Percentiles rank a stretch among this genome's conserved stretches.
Conservation (phyloP, 2,113 vertebrate species). For the Indicator maculatus region DNA sequence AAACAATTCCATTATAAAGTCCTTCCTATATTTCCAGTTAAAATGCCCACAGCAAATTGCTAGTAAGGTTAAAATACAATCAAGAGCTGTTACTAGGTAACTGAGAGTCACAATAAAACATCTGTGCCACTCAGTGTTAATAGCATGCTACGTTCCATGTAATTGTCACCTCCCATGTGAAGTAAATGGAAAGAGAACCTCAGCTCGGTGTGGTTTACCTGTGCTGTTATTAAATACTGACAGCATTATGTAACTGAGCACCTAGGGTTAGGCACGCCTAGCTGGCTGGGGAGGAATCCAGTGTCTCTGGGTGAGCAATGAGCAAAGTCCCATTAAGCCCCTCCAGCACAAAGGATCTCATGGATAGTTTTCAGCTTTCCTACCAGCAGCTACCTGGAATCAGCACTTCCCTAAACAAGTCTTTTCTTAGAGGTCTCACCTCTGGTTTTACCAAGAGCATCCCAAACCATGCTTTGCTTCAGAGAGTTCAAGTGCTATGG, state of each 20-base stretch:
- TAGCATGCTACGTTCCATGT: not conserved
- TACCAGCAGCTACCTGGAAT: not conserved
- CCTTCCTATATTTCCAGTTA: not conserved
- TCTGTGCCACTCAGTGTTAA: not conserved
- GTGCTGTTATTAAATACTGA: slow-evolving; percentile 14
- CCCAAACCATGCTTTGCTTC: not conserved
- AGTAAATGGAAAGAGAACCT: slow-evolving; percentile 48
- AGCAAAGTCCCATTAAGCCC: not conserved
- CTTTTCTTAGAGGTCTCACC: not conserved
- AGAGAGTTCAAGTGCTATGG: not conserved
- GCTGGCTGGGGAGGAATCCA: not conserved
- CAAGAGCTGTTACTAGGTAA: slow-evolving; percentile 42
- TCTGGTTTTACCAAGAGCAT: not conserved
- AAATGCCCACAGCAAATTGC: not conserved
- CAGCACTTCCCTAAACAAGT: not conserved
- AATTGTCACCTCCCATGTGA: not conserved
- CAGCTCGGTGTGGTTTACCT: slow-evolving; percentile 2
- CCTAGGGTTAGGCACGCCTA: not conserved
- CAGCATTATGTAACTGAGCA: not conserved
- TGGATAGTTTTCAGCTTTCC: not conserved
- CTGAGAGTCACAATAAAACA: slow-evolving; percentile 11
- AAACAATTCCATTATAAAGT: no score
- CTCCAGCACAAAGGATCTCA: not conserved
- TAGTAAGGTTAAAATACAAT: not conserved
- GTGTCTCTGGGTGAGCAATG: not conserved